A percentile compares a stretch with the other conserved stretches of the same genome.
These are phyloP conservation scores for Chloroceryle inda DNA, from an alignment of 2,797 vertebrate species.

Conservation along the genomic window DNA sequence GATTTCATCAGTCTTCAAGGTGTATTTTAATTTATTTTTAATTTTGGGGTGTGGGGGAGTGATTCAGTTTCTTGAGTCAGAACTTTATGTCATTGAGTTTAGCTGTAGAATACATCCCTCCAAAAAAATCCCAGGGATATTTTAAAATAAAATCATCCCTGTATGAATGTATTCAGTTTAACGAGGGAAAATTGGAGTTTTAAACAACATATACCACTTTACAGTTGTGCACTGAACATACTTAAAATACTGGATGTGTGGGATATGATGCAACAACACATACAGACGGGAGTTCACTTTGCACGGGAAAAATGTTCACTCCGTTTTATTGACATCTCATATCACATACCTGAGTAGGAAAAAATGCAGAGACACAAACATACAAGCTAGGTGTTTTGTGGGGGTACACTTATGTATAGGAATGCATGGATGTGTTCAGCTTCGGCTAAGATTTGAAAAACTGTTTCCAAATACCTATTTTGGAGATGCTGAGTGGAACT, in stretches of 20 bases:
- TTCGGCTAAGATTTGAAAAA: not conserved
- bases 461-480: not conserved
- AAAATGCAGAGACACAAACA: not conserved
- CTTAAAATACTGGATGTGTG: not conserved
- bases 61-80: not conserved
- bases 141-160: not conserved
- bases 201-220: not conserved
- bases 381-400: not conserved
- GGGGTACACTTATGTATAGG: not conserved
- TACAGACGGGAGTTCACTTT: not conserved
- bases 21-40: not conserved
- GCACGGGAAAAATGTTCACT: not conserved
- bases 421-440: not conserved
- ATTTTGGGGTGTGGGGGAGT: rapidly evolving
- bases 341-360: not conserved
- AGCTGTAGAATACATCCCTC: not conserved
- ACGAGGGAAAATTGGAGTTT: not conserved
- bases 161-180: not conserved
- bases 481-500: not conserved
- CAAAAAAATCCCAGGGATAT: not conserved
- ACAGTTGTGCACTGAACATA: not conserved
- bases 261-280: not conserved
- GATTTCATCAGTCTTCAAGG: not conserved
- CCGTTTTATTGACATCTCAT: not conserved
- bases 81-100: not conserved